Percentiles rank a stretch among this genome's conserved stretches.
phyloP scores from a whole-genome alignment of 2,113 vertebrate genomes.

The Pituophis catenifer region DNA sequence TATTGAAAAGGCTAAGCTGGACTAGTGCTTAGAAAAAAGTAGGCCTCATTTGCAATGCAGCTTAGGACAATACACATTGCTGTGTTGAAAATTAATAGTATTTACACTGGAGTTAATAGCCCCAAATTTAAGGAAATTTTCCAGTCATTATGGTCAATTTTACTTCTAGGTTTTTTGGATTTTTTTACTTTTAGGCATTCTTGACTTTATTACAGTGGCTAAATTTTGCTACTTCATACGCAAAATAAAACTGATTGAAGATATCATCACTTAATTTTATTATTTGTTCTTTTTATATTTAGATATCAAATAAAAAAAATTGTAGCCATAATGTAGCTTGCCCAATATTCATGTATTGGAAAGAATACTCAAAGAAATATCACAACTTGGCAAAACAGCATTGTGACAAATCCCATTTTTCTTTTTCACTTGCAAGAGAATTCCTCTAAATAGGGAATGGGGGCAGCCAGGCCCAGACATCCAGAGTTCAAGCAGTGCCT shows the following conservation, averaged over 20 bases:
- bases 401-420: not conserved
- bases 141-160: not conserved
- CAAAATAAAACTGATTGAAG: not conserved
- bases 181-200: not conserved
- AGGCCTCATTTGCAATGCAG: not conserved
- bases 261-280: not conserved
- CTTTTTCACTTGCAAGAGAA: not conserved
- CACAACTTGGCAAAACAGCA: not conserved
- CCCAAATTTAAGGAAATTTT: not conserved
- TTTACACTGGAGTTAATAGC: not conserved
- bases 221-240: not conserved
- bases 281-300: not conserved
- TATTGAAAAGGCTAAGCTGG: not conserved
- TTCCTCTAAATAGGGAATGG: not conserved
- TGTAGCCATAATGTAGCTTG: not conserved
- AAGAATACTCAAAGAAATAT: not conserved
- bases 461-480: not conserved
- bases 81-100: not conserved
- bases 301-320: not conserved
- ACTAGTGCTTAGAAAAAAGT: not conserved
- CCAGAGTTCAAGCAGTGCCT: not conserved
- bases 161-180: not conserved
- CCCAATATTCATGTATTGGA: not conserved
- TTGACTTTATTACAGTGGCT: not conserved
- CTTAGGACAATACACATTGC: not conserved